These are phyloP conservation scores for Sepioteuthis lessoniana DNA, from an alignment of 2,888 invertebrate species.

Conservation along the genomic window DNA sequence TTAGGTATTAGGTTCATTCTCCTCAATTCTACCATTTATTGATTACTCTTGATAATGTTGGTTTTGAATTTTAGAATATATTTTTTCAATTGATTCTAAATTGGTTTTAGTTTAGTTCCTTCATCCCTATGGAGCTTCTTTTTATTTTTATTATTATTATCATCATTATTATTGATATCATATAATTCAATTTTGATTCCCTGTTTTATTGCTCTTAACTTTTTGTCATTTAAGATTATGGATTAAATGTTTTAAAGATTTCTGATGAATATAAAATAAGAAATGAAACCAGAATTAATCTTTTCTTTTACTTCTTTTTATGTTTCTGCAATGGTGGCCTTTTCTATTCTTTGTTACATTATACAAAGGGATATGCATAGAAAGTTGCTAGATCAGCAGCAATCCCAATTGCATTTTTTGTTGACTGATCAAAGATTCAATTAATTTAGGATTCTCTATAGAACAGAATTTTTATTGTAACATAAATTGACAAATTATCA, in stretches of 20 bases:
- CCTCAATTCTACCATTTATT: not conserved
- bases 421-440: not conserved
- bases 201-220: constrained; percentile 19
- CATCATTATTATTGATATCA: not conserved
- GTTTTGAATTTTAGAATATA: not conserved
- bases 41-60: not conserved
- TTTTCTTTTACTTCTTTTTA: not conserved
- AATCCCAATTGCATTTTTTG: not conserved
- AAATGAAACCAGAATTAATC: not conserved
- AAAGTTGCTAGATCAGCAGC: not conserved
- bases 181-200: not conserved
- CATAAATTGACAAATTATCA: not conserved
- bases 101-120: not conserved
- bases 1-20: not conserved
- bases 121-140: not conserved
- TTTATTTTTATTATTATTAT: too few species aligned
- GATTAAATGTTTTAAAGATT: constrained; percentile 6
- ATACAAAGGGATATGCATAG: not conserved
- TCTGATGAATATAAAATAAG: not conserved
- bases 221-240: constrained; percentile 12
- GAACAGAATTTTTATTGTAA: not conserved
- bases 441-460: not conserved
- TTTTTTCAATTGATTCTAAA: constrained; percentile 7
- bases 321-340: not conserved
- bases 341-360: not conserved